These are phyloP conservation scores for Odontophorus gujanensis DNA, from an alignment of 2,113 vertebrate species.

Conservation along the genomic window DNA sequence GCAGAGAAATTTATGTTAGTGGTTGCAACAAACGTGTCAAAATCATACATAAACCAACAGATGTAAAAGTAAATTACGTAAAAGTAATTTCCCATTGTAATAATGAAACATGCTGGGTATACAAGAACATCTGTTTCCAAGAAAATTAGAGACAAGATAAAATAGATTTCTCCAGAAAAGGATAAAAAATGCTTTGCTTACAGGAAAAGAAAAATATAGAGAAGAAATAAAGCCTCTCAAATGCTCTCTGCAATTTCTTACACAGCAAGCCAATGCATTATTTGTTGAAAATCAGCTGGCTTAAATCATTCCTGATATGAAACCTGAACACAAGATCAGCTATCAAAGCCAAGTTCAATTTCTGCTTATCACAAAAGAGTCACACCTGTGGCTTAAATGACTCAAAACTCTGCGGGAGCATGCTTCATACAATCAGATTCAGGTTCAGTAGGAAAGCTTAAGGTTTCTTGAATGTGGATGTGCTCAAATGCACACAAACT, in stretches of 20 bases:
- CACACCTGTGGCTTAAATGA: background rate
- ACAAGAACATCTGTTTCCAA: background rate
- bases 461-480: background rate
- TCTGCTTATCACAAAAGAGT: background rate
- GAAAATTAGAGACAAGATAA: conserved; percentile 16
- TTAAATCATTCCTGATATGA: background rate
- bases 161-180: background rate
- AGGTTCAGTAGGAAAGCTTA: background rate
- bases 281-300: background rate
- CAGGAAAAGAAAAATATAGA: background rate
- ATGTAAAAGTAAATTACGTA: background rate
- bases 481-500: background rate
- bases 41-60: background rate
- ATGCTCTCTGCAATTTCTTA: background rate
- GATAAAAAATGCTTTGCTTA: background rate
- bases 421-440: background rate
- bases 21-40: background rate
- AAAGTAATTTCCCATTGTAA: conserved; percentile 1
- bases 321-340: background rate
- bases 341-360: background rate
- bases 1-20: background rate
- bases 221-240: background rate
- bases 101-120: background rate
- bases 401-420: background rate
- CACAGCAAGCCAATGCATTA: background rate